Evolutionary conservation across 2,113 vertebrate species (phyloP), one percentile per base, ranked within the genome.

Genomic region (Chunga burmeisteri): DNA sequence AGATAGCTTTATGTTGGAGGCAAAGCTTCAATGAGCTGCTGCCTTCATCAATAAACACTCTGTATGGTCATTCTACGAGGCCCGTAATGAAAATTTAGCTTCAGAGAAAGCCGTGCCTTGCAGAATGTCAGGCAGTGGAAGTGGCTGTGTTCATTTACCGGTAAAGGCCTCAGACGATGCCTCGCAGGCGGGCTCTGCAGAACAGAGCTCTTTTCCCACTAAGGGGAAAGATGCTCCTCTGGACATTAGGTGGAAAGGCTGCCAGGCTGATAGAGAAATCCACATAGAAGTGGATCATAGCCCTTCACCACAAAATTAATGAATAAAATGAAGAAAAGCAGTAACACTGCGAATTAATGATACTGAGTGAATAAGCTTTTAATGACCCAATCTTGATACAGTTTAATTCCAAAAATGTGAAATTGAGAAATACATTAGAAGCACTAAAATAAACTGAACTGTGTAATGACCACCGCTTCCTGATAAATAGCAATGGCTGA

Each of bases 351-450:
- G 74, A 93, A 88, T 87, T 88, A 88, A 82, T 81, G 55, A 78
- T 26, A 92, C 17, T 4, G 55, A 81, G 49, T 86, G 50, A 92
- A 92, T 55, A 86, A 70, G 63, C 23, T 86, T 79, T 93, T 86
- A 96, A 90, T 55, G 46, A 78, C 49, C 34, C 55, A 66, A 42
- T 88, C 63, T 83, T 20, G 23, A 90, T 32, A 50, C 16, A 52
- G 40, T 75, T 94, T 92, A 82, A 81, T 92, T 95, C 53, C 26
- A 80, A 96, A 92, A 90, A 83, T 10, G 25, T 63, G 70, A 72
- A 93, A 92, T 1, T 59, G 42, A 91, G 53, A 84, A 84, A 84
- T 56, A 38, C 19, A 53, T 88, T 66, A 86, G 52, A 80, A 90
- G 59, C 38, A 86, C 47, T 78, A 58, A 95, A 86, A 93, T 79